phyloP scores from a whole-genome alignment of 2,888 invertebrate genomes.

The Homarus gammarus region DNA sequence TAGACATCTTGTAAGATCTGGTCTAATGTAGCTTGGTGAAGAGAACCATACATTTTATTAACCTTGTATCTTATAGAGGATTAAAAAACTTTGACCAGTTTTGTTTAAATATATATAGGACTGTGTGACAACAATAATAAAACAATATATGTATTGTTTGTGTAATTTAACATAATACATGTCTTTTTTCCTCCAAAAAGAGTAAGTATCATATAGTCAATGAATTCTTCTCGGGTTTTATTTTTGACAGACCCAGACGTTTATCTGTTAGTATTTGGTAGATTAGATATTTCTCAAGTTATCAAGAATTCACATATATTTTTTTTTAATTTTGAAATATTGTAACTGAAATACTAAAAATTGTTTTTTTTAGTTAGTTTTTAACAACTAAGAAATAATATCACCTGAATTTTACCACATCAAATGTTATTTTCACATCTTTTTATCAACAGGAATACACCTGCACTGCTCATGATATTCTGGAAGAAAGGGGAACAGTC shows the following conservation, averaged over 20 bases:
- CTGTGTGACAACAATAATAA: constrained; percentile 29
- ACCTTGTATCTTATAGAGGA: neutral
- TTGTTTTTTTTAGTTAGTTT: no score
- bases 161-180: constrained; percentile 3
- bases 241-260: no score
- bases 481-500: constrained; percentile 92
- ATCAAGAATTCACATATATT: neutral
- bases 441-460: constrained; percentile 86
- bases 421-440: neutral
- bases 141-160: neutral
- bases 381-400: no score
- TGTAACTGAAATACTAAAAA: no score
- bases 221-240: no score
- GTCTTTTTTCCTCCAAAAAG: neutral
- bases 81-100: constrained; percentile 20
- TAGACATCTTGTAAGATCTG: neutral
- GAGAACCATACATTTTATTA: neutral
- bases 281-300: neutral
- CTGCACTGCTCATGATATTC: constrained; percentile 94
- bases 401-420: no score
- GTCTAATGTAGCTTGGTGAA: neutral
- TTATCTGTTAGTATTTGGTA: no score
- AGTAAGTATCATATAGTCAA: no score
- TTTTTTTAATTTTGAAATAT: constrained; percentile 8
- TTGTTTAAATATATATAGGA: constrained; percentile 18